phyloP scores from a whole-genome alignment of 2,797 vertebrate species.

The Taeniopygia guttata region DNA sequence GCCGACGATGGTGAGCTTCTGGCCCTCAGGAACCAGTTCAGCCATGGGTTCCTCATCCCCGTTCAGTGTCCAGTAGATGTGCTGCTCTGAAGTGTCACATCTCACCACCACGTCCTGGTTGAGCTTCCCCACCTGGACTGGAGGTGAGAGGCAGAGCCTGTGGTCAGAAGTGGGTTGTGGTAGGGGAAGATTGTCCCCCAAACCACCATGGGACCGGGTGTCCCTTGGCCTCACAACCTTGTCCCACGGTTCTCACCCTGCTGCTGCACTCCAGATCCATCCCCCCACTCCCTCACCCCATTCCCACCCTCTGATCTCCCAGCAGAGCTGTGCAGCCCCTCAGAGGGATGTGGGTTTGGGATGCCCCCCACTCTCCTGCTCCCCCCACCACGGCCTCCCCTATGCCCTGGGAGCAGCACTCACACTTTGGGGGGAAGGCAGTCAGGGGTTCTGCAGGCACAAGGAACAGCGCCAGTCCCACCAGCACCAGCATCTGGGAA shows the following conservation, averaged over 20 bases:
- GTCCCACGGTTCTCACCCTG: rapidly evolving
- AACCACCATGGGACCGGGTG: rapidly evolving
- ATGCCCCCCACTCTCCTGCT: neutral
- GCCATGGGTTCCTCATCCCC: neutral
- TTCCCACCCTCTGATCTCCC: neutral
- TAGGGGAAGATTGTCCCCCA: neutral
- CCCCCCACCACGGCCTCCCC: neutral
- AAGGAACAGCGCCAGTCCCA: neutral
- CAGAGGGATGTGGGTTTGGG: neutral
- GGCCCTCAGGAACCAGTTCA: neutral
- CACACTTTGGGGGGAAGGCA: conserved; percentile 28
- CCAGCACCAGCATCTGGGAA: conserved; percentile 17
- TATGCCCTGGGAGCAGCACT: neutral
- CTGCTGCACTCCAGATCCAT: neutral
- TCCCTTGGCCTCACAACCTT: neutral
- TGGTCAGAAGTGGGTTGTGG: neutral
- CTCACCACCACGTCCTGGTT: neutral
- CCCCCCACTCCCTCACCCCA: rapidly evolving
- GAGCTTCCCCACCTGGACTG: conserved; percentile 38
- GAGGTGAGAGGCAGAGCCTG: neutral
- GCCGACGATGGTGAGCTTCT: neutral
- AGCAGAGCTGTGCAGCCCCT: rapidly evolving
- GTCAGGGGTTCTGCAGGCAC: neutral
- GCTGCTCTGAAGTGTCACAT: neutral
- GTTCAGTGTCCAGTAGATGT: neutral